Conservation (phyloP, 2,113 vertebrate genomes). For the Murina feae region DNA sequence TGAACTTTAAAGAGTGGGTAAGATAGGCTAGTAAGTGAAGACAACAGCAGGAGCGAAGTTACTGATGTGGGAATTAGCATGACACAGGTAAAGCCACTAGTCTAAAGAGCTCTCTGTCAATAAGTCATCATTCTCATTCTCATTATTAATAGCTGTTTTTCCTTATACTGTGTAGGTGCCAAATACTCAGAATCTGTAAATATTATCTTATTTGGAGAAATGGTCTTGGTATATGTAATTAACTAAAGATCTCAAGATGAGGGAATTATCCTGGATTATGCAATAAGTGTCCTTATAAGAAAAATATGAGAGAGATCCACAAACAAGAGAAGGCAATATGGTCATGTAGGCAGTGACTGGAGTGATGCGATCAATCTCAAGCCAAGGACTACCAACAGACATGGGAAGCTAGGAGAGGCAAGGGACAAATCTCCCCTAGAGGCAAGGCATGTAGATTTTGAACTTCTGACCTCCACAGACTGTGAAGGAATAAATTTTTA, state of each 20-base stretch:
- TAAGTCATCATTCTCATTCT: not conserved
- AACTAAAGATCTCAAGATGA: not conserved
- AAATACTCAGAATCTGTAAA: not conserved
- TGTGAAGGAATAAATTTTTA: not conserved
- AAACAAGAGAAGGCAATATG: not conserved
- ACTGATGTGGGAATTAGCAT: not conserved
- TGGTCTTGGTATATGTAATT: not conserved
- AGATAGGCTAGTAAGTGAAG: not conserved
- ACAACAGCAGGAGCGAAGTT: not conserved
- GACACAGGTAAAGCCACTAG: not conserved
- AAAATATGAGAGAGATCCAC: not conserved
- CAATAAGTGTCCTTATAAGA: not conserved
- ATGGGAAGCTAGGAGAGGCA: not conserved
- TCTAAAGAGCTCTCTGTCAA: not conserved
- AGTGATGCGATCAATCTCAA: not conserved
- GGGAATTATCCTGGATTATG: not conserved
- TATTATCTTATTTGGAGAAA: not conserved
- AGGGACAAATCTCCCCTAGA: not conserved
- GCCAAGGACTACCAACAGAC: no score
- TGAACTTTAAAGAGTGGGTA: not conserved
- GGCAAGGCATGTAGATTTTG: not conserved
- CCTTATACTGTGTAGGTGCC: not conserved
- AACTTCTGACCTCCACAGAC: not conserved
- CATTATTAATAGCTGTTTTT: not conserved
- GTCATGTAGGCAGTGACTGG: not conserved